Conservation (phyloP, 2,797 vertebrate species). For the Ibycter americanus region DNA sequence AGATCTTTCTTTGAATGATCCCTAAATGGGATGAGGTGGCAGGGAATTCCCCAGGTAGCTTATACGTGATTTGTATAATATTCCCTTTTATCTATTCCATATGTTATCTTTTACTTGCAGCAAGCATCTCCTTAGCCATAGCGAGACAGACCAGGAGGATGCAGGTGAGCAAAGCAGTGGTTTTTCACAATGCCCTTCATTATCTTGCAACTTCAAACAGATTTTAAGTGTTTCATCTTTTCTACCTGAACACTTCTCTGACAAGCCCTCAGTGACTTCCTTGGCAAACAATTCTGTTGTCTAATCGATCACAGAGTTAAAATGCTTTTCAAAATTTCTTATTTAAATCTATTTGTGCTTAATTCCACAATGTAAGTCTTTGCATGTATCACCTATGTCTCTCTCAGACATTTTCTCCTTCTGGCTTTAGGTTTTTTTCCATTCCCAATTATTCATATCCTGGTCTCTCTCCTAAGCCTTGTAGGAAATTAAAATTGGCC, state of each 20-base stretch:
- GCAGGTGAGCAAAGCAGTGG: neutral
- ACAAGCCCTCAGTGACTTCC: neutral
- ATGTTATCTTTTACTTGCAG: neutral
- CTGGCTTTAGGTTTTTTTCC: neutral
- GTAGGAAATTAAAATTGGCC: neutral
- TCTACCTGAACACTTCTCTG: neutral
- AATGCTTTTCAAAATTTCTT: neutral
- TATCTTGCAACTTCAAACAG: neutral
- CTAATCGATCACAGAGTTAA: neutral
- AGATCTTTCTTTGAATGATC: neutral
- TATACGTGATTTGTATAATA: neutral
- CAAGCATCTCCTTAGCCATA: neutral
- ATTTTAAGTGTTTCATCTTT: neutral
- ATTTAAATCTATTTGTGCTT: neutral
- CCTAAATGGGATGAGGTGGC: neutral
- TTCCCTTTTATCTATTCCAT: neutral
- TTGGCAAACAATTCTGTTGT: neutral
- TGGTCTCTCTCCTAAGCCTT: neutral
- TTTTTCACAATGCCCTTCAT: neutral
- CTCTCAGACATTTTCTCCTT: neutral
- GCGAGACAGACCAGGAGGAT: neutral
- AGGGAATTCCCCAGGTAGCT: neutral
- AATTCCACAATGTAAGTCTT: neutral
- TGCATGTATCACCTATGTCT: neutral
- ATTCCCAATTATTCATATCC: neutral